Conservation (phyloP, 2,113 vertebrate species). For the Oplegnathus fasciatus region DNA sequence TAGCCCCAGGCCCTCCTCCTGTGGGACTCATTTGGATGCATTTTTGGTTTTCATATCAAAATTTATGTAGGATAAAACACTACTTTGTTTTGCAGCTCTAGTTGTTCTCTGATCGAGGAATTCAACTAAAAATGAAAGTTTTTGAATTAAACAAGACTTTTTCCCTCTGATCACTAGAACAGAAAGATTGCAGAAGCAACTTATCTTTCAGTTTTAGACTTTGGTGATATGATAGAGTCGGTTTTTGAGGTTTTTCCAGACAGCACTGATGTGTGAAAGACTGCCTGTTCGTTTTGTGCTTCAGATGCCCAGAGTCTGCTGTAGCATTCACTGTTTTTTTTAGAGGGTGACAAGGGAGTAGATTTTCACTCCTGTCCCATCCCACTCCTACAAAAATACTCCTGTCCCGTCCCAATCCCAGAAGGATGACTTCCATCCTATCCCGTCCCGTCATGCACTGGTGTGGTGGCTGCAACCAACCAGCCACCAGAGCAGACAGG, state of each 20-base stretch:
- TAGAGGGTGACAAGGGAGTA: no score
- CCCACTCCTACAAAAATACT: no score
- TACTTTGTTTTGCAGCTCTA: not conserved
- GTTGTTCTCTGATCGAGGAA: slow-evolving; percentile 24
- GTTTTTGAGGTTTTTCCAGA: slow-evolving; percentile 2
- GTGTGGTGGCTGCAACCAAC: no score
- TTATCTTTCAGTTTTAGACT: slow-evolving; percentile 28
- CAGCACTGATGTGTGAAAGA: not conserved
- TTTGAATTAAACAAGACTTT: slow-evolving; percentile 48
- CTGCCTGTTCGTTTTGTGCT: not conserved
- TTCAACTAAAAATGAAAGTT: slow-evolving; percentile 1
- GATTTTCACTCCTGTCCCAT: no score
- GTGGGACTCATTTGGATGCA: not conserved
- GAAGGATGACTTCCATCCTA: no score
- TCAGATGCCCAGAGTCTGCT: not conserved
- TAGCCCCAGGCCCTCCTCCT: not conserved
- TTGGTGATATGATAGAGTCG: not conserved
- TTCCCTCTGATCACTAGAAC: slow-evolving; percentile 39
- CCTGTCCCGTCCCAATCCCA: no score
- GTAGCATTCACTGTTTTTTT: not conserved
- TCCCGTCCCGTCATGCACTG: no score
- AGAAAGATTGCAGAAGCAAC: slow-evolving; percentile 37
- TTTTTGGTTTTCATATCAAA: slow-evolving; percentile 25
- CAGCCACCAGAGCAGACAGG: no score
- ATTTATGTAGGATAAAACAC: not conserved